Evolutionary conservation across 2,888 invertebrate species (phyloP), one percentile per base, ranked within the genome.

Genomic region (Lithosia quadra): DNA sequence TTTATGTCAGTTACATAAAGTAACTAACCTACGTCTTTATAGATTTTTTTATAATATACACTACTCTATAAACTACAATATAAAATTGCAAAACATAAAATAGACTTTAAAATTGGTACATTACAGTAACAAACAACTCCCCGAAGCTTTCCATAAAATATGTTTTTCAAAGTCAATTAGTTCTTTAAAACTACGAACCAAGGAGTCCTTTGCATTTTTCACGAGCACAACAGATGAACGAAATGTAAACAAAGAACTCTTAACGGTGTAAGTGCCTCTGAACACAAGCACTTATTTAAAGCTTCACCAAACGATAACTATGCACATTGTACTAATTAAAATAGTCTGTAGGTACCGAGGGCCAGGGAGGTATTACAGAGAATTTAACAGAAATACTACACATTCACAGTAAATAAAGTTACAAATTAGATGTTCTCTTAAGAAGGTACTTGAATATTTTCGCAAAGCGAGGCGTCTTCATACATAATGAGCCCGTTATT

Each of bases 291-390:
- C 87, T 88, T 85, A 83, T 78, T 84, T 80, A 76, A 81, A 85
- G 85, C 89, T 89, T 84, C 82, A 81, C 84, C 86, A 81, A 89
- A 90, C 90, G 84, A 85, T 91, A 90, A 92, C 91, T 90, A 90
- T 83, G 82, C 87, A 82, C 87, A 88, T 90, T 91, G 86, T 89
- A 86, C 89, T 93, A 93, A 94, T 94, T 94, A 93, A 92, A 92
- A 91, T 88, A 86, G 88, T 83, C 81, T 77, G 72, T n/a, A n/a
- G n/a, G n/a, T 87, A 84, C 85, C 78, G 77, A 85, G 78, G 76
- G 83, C 82, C 75, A 76, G 81, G 69, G 81, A 80, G 78, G 73
- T 77, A 77, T 85, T 84, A 83, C 83, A 83, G 81, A 83, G 77
- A 72, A 65, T 69, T 63, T 58, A 58, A 56, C 49, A 62, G 53